These are phyloP conservation scores for Sebastes itinus DNA, from an alignment of 2,797 vertebrate species.

Conservation along the genomic window DNA sequence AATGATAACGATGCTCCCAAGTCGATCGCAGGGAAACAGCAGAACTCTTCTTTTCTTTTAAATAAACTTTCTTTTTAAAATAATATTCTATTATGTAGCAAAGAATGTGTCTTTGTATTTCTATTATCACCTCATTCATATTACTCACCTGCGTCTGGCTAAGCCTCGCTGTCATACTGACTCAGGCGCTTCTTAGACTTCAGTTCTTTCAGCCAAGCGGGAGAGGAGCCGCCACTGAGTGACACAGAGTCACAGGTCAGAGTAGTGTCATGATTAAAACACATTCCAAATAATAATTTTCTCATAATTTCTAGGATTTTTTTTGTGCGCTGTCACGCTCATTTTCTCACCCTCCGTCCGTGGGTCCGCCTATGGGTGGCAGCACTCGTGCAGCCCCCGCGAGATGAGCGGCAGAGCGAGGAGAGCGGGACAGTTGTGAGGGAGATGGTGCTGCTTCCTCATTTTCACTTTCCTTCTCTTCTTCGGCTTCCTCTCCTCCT, in stretches of 20 bases:
- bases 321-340: background rate
- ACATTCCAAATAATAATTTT: background rate
- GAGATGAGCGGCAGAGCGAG: slow-evolving; percentile 72
- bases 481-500: slow-evolving; percentile 54
- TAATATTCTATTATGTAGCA: background rate
- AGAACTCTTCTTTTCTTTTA: background rate
- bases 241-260: slow-evolving; percentile 17
- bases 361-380: slow-evolving; percentile 76
- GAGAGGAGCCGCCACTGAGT: slow-evolving; percentile 81
- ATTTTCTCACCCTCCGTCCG: slow-evolving; percentile 81
- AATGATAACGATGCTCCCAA: background rate
- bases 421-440: slow-evolving; percentile 72
- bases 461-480: slow-evolving; percentile 72
- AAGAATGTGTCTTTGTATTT: background rate
- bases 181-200: slow-evolving; percentile 91
- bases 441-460: slow-evolving; percentile 60
- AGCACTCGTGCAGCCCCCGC: slow-evolving; percentile 81
- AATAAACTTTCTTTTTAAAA: background rate
- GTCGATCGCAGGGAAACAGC: background rate
- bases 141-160: slow-evolving; percentile 56
- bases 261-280: background rate
- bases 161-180: slow-evolving; percentile 85
- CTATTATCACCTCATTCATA: background rate
- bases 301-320: background rate
- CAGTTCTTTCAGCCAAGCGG: slow-evolving; percentile 92